Base-by-base conservation (phyloP, 35 echinoderm and acorn worm species). In the Strongylocentrotus purpuratus region DNA sequence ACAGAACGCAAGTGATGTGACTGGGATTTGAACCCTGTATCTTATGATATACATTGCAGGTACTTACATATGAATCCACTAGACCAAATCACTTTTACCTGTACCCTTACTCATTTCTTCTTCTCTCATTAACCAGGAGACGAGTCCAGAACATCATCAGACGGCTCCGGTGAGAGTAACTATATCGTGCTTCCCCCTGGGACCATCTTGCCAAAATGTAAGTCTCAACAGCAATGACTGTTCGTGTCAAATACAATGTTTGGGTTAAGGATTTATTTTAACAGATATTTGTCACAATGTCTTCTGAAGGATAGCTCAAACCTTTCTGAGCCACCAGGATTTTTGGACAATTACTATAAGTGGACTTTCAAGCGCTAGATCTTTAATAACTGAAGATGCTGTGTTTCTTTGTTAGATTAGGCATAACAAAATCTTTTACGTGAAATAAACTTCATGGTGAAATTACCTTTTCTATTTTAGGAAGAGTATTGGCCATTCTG, bases 131-230 rank as follows among this genome's bases (percentile, higher is more conserved):
- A 0, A 70, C 25, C 25, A 70, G 91, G 45, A 22, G 91, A 55
- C 50, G 47, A 31, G 0, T 31, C 91, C 18, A 92, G 91, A 47
- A 1, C 45, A 20, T 35, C 10, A 14, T 46, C 91, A 28, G 91
- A 33, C 11, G n/a, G 32, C 47, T 92, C 91, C 5, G n/a, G 45
- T 55, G n/a, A 70, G 25, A 70, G 45, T 55, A 92, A 92, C 28
- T 31, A 92, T 12, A 31, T 92, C 11, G 91, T 92, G 12, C 47
- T 92, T 33, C 91, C 91, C 31, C 91, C 91, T 20, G 91, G 91
- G 8, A 92, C 91, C 41, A 25, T 92, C 48, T 46, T 92, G n/a
- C 91, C 91, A 31, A 92, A 92, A 52, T 45, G 91, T 92, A 92
- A 92, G 91, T 92, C 15, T 4, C 20, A 3, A 12, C 48, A 86